Conservation (phyloP, 1,140 invertebrate species). For the Andricus grossulariae region DNA sequence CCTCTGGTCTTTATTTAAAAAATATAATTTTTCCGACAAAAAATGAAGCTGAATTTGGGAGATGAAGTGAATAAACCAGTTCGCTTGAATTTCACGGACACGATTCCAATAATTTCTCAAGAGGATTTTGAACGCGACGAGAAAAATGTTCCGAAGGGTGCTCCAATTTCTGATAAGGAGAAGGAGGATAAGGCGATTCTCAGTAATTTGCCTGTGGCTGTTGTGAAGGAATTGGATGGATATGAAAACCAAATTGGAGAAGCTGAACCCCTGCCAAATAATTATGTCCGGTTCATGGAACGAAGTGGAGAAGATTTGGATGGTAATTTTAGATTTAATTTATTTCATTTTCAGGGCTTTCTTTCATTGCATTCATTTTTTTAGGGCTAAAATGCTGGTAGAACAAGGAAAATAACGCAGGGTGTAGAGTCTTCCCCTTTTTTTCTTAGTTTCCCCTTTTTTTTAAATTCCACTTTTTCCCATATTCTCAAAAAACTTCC, state of each 20-base stretch:
- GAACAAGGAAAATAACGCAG: too few relatives aligned
- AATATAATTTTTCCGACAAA: too few relatives aligned
- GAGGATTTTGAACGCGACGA: slow-evolving; percentile 64
- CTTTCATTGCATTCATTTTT: too few relatives aligned
- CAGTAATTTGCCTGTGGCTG: slow-evolving; percentile 85
- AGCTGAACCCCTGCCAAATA: slow-evolving; percentile 86
- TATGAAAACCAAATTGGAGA: slow-evolving; percentile 84
- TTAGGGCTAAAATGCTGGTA: too few relatives aligned
- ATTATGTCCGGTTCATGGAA: slow-evolving; percentile 95
- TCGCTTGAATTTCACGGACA: slow-evolving; percentile 68
- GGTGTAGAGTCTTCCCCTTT: too few relatives aligned
- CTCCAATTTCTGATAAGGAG: slow-evolving; percentile 59
- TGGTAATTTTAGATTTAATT: slow-evolving; percentile 77
- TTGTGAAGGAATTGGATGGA: slow-evolving; percentile 86
- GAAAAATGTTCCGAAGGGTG: slow-evolving; percentile 49
- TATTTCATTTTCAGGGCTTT: slow-evolving; percentile 26
- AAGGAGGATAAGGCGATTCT: slow-evolving; percentile 71
- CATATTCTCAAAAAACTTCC: too few relatives aligned
- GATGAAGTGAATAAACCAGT: slow-evolving; percentile 67
- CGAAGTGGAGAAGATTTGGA: slow-evolving; percentile 95
- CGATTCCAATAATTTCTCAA: slow-evolving; percentile 64
- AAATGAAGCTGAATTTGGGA: slow-evolving; percentile 43
- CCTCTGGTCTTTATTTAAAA: too few relatives aligned
- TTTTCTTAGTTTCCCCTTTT: too few relatives aligned
- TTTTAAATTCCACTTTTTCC: too few relatives aligned